A percentile compares a stretch with the other conserved stretches of the same genome.
Conservation (phyloP, 1,140 invertebrate genomes). For the Bradynema listronoti region DNA sequence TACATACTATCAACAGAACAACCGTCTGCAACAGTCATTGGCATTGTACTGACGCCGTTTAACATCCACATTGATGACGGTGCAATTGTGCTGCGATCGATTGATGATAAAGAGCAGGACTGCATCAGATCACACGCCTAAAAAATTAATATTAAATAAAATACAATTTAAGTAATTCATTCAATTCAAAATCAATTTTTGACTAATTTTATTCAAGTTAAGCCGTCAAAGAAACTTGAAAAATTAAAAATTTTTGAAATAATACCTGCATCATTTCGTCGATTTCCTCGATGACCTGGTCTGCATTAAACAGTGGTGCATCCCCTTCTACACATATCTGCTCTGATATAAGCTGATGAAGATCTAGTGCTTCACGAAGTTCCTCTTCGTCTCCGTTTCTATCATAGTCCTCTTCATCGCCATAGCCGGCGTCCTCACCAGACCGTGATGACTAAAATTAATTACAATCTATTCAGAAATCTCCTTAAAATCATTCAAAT, state of each 20-base stretch:
- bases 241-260: slow-evolving; percentile 1
- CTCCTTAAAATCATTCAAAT: neutral
- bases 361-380: slow-evolving; percentile 42
- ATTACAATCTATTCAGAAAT: too few species aligned
- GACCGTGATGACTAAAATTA: slow-evolving; percentile 5
- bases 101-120: too few species aligned
- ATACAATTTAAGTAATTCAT: slow-evolving; percentile 11
- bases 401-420: slow-evolving; percentile 23
- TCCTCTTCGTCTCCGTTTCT: too few species aligned
- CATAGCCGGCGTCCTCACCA: slow-evolving; percentile 16
- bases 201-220: neutral
- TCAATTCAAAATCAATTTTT: neutral
- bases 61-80: too few species aligned
- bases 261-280: slow-evolving; percentile 56
- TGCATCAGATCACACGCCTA: slow-evolving; percentile 53
- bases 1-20: slow-evolving; percentile 55
- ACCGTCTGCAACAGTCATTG: too few species aligned
- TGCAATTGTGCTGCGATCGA: too few species aligned
- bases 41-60: too few species aligned
- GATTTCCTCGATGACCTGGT: slow-evolving; percentile 57
- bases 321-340: slow-evolving; percentile 24
- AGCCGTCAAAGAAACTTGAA: too few species aligned
- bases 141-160: too few species aligned
- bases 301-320: slow-evolving; percentile 47
- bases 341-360: slow-evolving; percentile 50